Evolutionary conservation across 2,113 vertebrate species (phyloP), one percentile per base, ranked within the genome.

Genomic region (Hipposideros armiger): DNA sequence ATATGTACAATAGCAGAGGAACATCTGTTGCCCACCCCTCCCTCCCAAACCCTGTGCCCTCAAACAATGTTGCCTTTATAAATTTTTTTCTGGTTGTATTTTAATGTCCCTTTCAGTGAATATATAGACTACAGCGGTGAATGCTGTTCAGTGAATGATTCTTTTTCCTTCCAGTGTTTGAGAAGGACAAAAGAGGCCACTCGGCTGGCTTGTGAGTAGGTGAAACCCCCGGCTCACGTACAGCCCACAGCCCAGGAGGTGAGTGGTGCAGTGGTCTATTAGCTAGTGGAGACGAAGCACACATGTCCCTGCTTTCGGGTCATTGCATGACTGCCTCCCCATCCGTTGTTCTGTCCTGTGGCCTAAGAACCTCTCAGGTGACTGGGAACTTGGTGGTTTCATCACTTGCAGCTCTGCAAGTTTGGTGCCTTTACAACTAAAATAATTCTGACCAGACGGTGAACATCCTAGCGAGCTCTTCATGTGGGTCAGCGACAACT

Each of bases 181-280:
- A 62, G 67, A 56, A 42, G 73, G 22, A 97, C 97, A 97, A 97
- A 97, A 90, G 95, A 91, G 87, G 52, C 94, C 92, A 90, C 92
- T 56, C 50, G 91, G 81, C 82, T 85, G 83, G 93, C 74, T 69
- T 32, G 77, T 90, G 94, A 54, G 90, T 45, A 94, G 97, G 81
- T 94, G 47, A 30, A 95, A 93, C 60, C 28, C 62, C 1, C 42
- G 15, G 67, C 96, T 95, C 96, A 84, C 58, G 24, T 86, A 87
- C n/a, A 47, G 80, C 90, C 66, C 66, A 97, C 95, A 84, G 96
- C 74, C 96, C 96, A 93, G 92, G 84, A 96, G 60, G 95, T 95
- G 95, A 94, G 88, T 40, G 40, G 69, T 40, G 92, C 82, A 90
- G 87, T n/a, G 56, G 22, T 67, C 85, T 76, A 76, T 32, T 81